A percentile compares a stretch with the other conserved stretches of the same genome.
Conservation (phyloP, 2,113 vertebrate genomes). For the Pardalotus punctatus region DNA sequence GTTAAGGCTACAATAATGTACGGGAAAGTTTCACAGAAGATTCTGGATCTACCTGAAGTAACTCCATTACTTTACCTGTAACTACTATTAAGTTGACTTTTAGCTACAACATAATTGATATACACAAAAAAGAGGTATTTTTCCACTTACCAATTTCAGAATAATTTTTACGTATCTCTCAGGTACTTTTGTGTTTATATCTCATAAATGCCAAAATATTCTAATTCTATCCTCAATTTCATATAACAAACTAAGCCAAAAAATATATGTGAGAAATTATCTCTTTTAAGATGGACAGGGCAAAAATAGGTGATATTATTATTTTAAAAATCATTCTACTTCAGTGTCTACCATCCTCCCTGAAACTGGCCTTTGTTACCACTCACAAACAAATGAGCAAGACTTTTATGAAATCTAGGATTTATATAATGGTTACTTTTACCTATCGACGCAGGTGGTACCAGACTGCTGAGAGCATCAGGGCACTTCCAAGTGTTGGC, state of each 20-base stretch:
- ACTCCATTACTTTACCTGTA: conserved; percentile 53
- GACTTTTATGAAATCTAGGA: background rate
- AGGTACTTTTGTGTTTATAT: background rate
- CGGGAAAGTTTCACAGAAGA: conserved; percentile 35
- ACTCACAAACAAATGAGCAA: background rate
- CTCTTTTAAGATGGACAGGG: background rate
- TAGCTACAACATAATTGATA: conserved; percentile 41
- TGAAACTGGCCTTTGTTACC: background rate
- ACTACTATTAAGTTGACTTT: conserved; percentile 62
- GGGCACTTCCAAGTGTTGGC: accelerated
- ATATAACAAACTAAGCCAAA: background rate
- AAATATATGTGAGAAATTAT: background rate
- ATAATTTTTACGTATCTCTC: conserved; percentile 29
- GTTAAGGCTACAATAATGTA: conserved; percentile 45
- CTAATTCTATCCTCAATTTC: background rate
- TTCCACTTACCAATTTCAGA: conserved; percentile 37
- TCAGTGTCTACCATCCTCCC: background rate
- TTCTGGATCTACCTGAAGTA: conserved; percentile 46
- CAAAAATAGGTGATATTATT: background rate
- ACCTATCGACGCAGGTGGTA: background rate
- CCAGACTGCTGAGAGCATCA: background rate
- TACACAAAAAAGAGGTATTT: background rate
- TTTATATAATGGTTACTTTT: background rate
- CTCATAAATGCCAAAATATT: background rate
- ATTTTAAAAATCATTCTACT: background rate